A percentile compares a stretch with the other conserved stretches of the same genome.
Evolutionary conservation across 2,113 vertebrate species (phyloP).

Genomic region (Callorhinus ursinus): DNA sequence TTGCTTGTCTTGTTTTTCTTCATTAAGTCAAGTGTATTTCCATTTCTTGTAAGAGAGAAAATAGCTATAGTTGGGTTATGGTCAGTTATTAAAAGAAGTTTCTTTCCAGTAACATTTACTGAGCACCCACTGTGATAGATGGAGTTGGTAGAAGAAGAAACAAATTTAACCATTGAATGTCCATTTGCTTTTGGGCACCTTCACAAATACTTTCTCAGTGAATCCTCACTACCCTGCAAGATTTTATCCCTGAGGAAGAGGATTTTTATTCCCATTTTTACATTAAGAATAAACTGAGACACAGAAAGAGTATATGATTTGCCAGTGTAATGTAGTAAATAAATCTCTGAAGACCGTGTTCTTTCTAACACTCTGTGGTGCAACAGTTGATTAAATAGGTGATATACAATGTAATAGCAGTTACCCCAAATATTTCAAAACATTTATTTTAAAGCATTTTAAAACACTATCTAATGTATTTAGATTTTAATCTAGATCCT

Average conservation of each 20-base stretch:
- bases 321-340: neutral
- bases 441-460: constrained; percentile 30
- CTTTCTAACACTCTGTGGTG: neutral
- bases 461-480: neutral
- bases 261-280: constrained; percentile 43
- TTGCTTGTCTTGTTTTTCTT: constrained; percentile 23
- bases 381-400: neutral
- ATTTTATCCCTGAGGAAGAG: neutral
- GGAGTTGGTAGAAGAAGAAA: neutral
- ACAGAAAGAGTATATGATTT: constrained; percentile 24
- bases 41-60: constrained; percentile 10
- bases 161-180: neutral
- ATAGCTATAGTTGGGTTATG: neutral
- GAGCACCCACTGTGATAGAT: neutral
- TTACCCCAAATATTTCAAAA: constrained; percentile 18
- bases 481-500: neutral
- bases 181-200: neutral
- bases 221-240: neutral
- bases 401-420: neutral
- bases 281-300: neutral
- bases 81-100: constrained; percentile 30
- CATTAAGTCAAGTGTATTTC: constrained; percentile 9
- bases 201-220: neutral
- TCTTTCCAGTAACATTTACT: constrained; percentile 25
- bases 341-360: neutral